Base-by-base conservation (phyloP, 2,888 invertebrate species). In the Eupithecia abbreviata region DNA sequence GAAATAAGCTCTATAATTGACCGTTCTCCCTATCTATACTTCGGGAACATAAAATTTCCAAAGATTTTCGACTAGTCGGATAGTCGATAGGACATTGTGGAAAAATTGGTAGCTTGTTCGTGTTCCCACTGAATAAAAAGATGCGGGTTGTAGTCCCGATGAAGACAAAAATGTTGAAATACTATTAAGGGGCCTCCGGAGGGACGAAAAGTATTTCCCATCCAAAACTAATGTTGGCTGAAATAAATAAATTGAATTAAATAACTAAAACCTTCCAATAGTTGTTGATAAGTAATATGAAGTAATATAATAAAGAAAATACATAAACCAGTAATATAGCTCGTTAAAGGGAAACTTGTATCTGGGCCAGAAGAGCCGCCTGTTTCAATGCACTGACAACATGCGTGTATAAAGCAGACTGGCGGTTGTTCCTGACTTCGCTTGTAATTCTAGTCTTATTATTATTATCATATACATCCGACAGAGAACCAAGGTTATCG, bases 331-430 rank as follows among this genome's bases (percentile, higher is more conserved):
- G 58, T 62, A 62, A 67, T 67, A 47, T 71, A 55, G 72, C 80
- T 82, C 81, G 82, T 83, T 79, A 74, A 73, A 62, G 81, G 73
- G 77, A 85, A 84, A 86, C 85, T 67, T 65, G 83, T 85, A 91
- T 89, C 82, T 89, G 84, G 90, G 91, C 82, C 90, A 84, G 72
- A 75, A 78, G 84, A 80, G 79, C 87, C 91, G 90, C 91, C 91
- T 81, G 80, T 74, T 81, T 83, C 88, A 86, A 65, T 74, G 74
- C 68, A 77, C 71, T 67, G 30, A 75, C 66, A 41, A 15, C 66
- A 66, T 66, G 58, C 49, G 4, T 58, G 71, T 75, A 18, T 10
- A 58, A 30, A 58, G 18, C 18, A 58, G 10, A 69, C 72, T 42
- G 15, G 42, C 30, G 13, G 30, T 15, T 15, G 42, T 66, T 5